Conservation (phyloP, 1,140 invertebrate species). For the Drosophila seguyi region DNA sequence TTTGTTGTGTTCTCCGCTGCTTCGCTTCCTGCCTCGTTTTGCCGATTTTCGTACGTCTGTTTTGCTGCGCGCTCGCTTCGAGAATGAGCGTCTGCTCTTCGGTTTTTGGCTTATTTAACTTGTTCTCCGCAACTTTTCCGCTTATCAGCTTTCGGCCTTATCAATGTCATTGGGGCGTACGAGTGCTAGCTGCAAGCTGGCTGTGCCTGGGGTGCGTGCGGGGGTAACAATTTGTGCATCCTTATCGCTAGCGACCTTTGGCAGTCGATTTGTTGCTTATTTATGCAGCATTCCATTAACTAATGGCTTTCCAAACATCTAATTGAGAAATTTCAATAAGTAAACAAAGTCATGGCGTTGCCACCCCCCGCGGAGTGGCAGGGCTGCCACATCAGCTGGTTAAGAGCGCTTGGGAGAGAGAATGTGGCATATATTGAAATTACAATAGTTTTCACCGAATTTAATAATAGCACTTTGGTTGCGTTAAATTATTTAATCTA, state of each 20-base stretch:
- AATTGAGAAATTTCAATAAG: constrained; percentile 22
- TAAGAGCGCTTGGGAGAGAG: background rate
- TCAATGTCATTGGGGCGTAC: constrained; percentile 16
- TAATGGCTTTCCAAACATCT: background rate
- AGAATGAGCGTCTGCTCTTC: constrained; percentile 59
- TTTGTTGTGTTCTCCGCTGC: constrained; percentile 40
- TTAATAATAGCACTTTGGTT: no score
- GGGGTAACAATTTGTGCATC: constrained; percentile 5
- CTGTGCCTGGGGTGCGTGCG: background rate
- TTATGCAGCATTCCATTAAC: constrained; percentile 1
- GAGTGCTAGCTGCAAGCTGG: constrained; percentile 8
- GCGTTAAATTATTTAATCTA: background rate
- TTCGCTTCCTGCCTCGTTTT: constrained; percentile 39
- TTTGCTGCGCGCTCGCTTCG: constrained; percentile 62
- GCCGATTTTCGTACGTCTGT: constrained; percentile 67
- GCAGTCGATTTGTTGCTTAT: background rate
- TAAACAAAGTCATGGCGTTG: constrained; percentile 20
- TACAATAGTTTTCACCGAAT: no score
- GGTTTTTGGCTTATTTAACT: constrained; percentile 54
- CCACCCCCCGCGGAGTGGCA: no score
- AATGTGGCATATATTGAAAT: no score
- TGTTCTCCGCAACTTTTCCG: constrained; percentile 25
- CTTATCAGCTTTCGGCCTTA: constrained; percentile 42
- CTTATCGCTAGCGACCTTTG: constrained; percentile 9
- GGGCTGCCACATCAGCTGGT: constrained; percentile 1